A percentile compares a stretch with the other conserved stretches of the same genome.
These are phyloP conservation scores for Platygyra sinensis DNA, from an alignment of 64 coral and sea anemone genomes.

Conservation along the genomic window DNA sequence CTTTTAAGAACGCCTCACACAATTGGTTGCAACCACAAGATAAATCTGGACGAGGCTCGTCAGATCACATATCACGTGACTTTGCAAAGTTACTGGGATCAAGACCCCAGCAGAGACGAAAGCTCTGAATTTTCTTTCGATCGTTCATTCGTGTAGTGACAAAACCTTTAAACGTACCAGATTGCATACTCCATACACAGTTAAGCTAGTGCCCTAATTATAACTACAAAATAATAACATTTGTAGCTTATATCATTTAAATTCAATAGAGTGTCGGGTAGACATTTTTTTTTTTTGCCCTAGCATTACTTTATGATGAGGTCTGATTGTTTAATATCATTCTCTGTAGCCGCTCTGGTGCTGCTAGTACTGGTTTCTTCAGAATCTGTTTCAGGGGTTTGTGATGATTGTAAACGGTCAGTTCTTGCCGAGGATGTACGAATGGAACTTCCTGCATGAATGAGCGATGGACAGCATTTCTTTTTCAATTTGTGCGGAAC, in stretches of 20 bases:
- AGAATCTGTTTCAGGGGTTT: constrained; percentile 38
- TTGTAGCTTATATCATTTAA: no score
- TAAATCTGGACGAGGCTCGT: not conserved
- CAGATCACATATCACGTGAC: not conserved
- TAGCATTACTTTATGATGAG: no score
- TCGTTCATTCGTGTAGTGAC: not conserved
- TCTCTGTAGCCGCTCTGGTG: constrained; percentile 24
- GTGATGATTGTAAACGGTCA: constrained; percentile 44
- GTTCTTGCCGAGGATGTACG: constrained; percentile 35
- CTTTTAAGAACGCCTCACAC: no score
- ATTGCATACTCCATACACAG: no score
- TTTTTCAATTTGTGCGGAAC: constrained; percentile 32
- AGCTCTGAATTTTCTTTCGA: not conserved
- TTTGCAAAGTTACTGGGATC: not conserved
- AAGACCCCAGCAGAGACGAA: not conserved
- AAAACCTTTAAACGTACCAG: no score
- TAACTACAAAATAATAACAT: no score
- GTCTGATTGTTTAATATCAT: constrained; percentile 28
- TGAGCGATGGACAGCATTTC: constrained; percentile 23
- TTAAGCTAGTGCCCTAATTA: no score
- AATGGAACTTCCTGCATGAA: constrained; percentile 22
- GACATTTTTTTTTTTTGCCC: no score
- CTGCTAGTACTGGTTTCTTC: constrained; percentile 48
- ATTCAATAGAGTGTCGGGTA: no score
- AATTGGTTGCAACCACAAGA: no score